Evolutionary conservation across 1,140 invertebrate species (phyloP).

Genomic region (Phthorimaea operculella): DNA sequence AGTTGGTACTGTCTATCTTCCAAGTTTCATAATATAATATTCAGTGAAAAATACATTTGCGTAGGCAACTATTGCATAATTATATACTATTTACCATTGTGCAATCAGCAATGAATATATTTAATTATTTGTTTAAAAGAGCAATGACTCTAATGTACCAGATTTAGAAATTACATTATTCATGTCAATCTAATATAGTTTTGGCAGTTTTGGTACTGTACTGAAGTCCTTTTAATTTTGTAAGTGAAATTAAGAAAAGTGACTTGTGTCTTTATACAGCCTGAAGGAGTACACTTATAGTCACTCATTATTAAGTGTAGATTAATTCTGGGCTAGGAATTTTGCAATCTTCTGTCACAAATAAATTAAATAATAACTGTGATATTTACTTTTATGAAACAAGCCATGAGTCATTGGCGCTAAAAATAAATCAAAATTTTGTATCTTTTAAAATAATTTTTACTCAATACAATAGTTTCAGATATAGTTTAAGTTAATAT

Average conservation of each 20-base stretch:
- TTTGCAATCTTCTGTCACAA: slow-evolving; percentile 56
- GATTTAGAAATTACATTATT: not conserved
- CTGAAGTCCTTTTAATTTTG: not conserved
- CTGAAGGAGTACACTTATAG: slow-evolving; percentile 29
- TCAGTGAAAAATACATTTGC: not conserved
- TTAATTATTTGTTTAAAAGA: not conserved
- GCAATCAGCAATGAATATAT: not conserved
- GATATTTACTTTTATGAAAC: slow-evolving; percentile 63
- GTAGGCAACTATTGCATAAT: not conserved
- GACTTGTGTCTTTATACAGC: slow-evolving; percentile 26
- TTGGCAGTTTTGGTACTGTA: not conserved
- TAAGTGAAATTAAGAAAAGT: slow-evolving; percentile 14
- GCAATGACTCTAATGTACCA: too few species aligned
- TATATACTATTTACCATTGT: not conserved
- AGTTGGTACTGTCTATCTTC: not conserved
- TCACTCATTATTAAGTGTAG: slow-evolving; percentile 30
- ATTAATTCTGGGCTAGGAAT: slow-evolving; percentile 30
- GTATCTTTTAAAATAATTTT: slow-evolving; percentile 37
- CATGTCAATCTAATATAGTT: not conserved
- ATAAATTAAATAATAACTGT: slow-evolving; percentile 63
- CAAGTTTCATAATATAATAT: not conserved
- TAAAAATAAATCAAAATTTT: slow-evolving; percentile 54
- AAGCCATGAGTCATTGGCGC: slow-evolving; percentile 49
- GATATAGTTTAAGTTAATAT: slow-evolving; percentile 18
- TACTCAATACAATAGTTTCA: slow-evolving; percentile 25